Evolutionary conservation across 2,888 invertebrate species (phyloP).

Genomic region (Noctuana brunneofusca): DNA sequence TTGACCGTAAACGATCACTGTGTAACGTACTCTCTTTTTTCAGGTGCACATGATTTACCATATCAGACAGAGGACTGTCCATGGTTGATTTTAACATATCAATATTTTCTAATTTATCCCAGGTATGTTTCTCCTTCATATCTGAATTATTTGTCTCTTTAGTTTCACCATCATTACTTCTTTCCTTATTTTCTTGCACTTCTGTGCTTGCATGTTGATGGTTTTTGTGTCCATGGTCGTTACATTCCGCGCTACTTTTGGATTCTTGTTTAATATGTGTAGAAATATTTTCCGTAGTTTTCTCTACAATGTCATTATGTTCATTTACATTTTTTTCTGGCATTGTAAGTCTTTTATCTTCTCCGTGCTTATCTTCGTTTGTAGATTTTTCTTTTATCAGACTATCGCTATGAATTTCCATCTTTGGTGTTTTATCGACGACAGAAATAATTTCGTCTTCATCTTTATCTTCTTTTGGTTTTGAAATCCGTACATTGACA

Average conservation of each 20-base stretch:
- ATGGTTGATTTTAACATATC: slow-evolving; percentile 1
- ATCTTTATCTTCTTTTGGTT: slow-evolving; percentile 12
- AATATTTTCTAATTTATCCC: neutral
- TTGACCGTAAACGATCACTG: neutral
- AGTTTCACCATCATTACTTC: neutral
- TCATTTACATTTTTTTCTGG: no score
- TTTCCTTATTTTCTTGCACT: slow-evolving; percentile 7
- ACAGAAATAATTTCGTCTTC: slow-evolving; percentile 40
- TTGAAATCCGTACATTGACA: slow-evolving; percentile 1
- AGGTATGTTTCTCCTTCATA: slow-evolving; percentile 3
- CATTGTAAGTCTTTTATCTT: slow-evolving; percentile 1
- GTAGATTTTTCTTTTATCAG: slow-evolving; percentile 35
- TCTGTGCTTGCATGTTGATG: neutral
- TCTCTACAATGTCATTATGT: neutral
- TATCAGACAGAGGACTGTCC: slow-evolving; percentile 1
- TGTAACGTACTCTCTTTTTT: neutral
- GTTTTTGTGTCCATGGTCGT: neutral
- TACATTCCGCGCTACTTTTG: neutral
- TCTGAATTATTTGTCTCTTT: neutral
- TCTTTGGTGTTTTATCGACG: slow-evolving; percentile 39
- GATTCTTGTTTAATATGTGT: neutral
- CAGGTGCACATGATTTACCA: neutral
- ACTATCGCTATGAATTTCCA: slow-evolving; percentile 40
- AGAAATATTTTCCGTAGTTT: neutral
- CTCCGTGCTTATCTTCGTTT: slow-evolving; percentile 2